Evolutionary conservation across 2,113 vertebrate species (phyloP).

Genomic region (Ranitomeya imitator): DNA sequence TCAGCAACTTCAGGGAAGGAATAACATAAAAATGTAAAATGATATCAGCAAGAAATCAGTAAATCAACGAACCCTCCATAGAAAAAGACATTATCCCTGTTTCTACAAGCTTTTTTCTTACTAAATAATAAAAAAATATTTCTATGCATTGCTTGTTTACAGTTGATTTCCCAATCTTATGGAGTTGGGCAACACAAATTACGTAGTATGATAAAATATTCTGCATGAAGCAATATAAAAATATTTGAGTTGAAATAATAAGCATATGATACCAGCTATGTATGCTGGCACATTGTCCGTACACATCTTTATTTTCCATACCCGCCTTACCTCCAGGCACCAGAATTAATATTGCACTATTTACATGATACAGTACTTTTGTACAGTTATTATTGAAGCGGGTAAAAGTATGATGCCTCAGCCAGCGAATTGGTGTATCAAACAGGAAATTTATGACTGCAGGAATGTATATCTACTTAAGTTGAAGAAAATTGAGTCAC

Average conservation of each 20-base stretch:
- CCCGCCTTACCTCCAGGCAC: constrained; percentile 16
- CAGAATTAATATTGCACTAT: neutral
- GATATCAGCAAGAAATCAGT: no score
- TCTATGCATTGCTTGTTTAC: neutral
- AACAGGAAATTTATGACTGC: neutral
- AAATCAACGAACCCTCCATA: neutral
- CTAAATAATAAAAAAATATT: neutral
- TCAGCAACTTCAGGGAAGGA: no score
- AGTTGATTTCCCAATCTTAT: constrained; percentile 8
- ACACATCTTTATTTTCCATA: neutral
- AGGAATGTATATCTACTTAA: neutral
- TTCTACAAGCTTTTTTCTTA: neutral
- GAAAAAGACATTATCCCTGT: neutral
- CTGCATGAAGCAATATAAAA: constrained; percentile 19
- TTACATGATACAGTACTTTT: neutral
- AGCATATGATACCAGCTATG: neutral
- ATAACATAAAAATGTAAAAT: no score
- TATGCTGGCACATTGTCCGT: neutral
- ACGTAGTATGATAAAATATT: constrained; percentile 8
- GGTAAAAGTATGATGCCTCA: neutral
- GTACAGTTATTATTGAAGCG: constrained; percentile 9
- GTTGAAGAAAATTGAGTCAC: neutral
- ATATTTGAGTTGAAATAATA: constrained; percentile 27
- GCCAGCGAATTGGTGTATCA: neutral
- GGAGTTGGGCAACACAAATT: constrained; percentile 1